A percentile compares a stretch with the other conserved stretches of the same genome.
Conservation (phyloP, 2,888 invertebrate genomes). For the Clostera curtula region DNA sequence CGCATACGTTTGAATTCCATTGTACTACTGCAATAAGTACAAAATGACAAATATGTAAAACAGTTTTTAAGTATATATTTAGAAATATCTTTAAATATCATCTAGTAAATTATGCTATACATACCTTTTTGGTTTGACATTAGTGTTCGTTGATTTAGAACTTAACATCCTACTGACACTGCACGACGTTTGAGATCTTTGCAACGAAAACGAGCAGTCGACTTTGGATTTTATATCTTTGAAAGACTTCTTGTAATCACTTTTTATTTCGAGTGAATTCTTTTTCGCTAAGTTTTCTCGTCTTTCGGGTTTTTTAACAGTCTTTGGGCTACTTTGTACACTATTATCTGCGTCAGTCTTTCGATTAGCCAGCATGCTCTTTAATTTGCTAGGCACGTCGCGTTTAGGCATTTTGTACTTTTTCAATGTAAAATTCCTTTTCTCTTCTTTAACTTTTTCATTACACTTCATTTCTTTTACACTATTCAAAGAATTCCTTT, state of each 20-base stretch:
- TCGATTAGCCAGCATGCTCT: conserved; percentile 79
- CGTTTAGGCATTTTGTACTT: conserved; percentile 87
- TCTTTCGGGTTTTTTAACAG: conserved; percentile 77
- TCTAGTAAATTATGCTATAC: too few relatives aligned
- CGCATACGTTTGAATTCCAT: too few relatives aligned
- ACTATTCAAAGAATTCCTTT: conserved; percentile 61
- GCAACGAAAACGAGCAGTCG: conserved; percentile 69
- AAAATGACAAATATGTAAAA: neutral
- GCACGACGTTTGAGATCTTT: conserved; percentile 67
- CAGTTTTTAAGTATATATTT: too few relatives aligned
- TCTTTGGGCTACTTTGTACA: conserved; percentile 75
- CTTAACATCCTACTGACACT: conserved; percentile 64
- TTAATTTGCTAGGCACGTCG: conserved; percentile 84
- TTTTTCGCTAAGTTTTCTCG: conserved; percentile 78
- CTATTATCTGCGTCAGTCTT: conserved; percentile 69
- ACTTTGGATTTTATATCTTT: conserved; percentile 94
- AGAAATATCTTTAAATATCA: too few relatives aligned
- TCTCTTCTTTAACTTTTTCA: conserved; percentile 70
- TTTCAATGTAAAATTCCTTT: conserved; percentile 72
- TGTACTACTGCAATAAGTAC: too few relatives aligned
- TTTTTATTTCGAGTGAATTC: conserved; percentile 82
- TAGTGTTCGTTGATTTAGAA: conserved; percentile 56
- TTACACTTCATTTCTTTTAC: conserved; percentile 49
- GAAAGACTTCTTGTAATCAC: conserved; percentile 81
- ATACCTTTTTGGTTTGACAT: conserved; percentile 68